These are phyloP conservation scores for Merodon equestris DNA, from an alignment of 2,888 invertebrate species.

Conservation along the genomic window DNA sequence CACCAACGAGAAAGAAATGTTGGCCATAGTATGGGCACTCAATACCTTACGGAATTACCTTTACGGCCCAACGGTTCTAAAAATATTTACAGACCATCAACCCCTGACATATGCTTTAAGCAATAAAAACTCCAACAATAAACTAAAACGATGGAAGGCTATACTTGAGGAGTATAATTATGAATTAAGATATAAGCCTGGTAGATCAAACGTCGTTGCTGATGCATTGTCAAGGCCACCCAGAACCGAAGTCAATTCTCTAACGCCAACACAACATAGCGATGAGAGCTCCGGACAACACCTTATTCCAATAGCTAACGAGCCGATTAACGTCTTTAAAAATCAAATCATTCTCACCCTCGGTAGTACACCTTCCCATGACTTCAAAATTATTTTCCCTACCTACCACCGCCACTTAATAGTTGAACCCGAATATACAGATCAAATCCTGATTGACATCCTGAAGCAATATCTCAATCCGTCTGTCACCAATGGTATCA, in stretches of 20 bases:
- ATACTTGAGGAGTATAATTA: conserved; percentile 55
- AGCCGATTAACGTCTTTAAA: conserved; percentile 5
- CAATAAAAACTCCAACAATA: conserved; percentile 37
- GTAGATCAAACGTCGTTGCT: conserved; percentile 26
- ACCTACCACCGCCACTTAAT: not conserved
- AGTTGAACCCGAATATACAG: not conserved
- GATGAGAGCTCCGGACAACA: conserved; percentile 3
- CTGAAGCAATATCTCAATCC: conserved; percentile 11
- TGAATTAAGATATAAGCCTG: conserved; percentile 41
- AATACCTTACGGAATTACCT: conserved; percentile 37
- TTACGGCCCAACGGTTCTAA: conserved; percentile 38
- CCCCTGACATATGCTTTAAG: conserved; percentile 32
- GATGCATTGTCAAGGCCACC: conserved; percentile 22
- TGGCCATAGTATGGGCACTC: conserved; percentile 47
- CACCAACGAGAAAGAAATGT: too few relatives aligned
- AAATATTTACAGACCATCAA: conserved; percentile 44
- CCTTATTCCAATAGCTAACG: not conserved
- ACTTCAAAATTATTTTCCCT: conserved; percentile 3
- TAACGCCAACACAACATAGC: not conserved
- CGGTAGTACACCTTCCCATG: not conserved
- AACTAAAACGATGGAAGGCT: conserved; percentile 47
- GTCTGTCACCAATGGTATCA: conserved; percentile 20
- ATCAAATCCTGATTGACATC: conserved; percentile 2
- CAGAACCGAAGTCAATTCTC: conserved; percentile 9
- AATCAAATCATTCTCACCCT: not conserved